A percentile compares a stretch with the other conserved stretches of the same genome.
phyloP scores from a whole-genome alignment of 2,888 invertebrate species.

The Pristionchus japonicus region DNA sequence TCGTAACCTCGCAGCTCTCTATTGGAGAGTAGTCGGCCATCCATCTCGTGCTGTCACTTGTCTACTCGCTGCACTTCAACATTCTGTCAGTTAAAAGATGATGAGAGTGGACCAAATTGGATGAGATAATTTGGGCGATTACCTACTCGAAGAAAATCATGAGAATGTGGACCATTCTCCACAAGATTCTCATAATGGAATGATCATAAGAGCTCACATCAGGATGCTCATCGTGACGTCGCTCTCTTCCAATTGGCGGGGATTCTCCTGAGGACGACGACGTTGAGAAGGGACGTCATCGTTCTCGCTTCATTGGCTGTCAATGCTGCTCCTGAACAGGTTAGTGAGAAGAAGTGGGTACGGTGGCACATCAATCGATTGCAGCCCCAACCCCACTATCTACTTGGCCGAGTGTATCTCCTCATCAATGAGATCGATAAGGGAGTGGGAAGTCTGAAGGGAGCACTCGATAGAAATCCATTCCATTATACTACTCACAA shows the following conservation, averaged over 20 bases:
- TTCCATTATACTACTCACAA: constrained; percentile 52
- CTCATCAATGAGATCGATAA: constrained; percentile 37
- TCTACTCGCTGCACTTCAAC: constrained; percentile 80
- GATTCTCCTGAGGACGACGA: constrained; percentile 79
- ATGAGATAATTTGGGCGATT: too few species aligned
- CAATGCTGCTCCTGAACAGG: constrained; percentile 76
- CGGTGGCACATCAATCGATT: too few species aligned
- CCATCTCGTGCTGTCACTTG: constrained; percentile 83
- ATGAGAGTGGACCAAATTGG: too few species aligned
- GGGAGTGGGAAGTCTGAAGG: constrained; percentile 35
- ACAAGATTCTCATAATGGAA: too few species aligned
- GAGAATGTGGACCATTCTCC: too few species aligned
- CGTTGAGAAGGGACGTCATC: constrained; percentile 79
- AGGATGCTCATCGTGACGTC: constrained; percentile 79
- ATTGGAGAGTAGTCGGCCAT: constrained; percentile 85
- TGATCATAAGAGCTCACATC: neutral
- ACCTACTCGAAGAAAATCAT: too few species aligned
- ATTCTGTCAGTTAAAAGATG: neutral
- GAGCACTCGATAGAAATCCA: constrained; percentile 60
- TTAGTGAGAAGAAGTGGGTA: too few species aligned
- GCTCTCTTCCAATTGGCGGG: constrained; percentile 84
- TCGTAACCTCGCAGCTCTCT: constrained; percentile 84
- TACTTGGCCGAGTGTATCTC: constrained; percentile 54
- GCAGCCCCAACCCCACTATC: constrained; percentile 58
- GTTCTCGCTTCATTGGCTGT: constrained; percentile 81